These are phyloP conservation scores for Heliconius aoede DNA, from an alignment of 2,888 invertebrate species.

Conservation along the genomic window DNA sequence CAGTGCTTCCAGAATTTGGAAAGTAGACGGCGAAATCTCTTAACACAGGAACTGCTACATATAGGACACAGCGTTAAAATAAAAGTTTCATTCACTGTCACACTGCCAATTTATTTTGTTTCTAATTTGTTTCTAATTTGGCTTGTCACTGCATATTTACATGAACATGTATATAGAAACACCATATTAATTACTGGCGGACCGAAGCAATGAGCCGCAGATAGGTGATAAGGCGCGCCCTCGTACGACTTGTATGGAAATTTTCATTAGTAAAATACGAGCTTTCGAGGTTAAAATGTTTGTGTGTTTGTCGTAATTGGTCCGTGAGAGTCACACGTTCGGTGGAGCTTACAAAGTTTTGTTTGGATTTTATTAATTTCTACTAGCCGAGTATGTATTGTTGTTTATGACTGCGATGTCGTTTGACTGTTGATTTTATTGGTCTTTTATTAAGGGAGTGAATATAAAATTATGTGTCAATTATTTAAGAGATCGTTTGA, in stretches of 20 bases:
- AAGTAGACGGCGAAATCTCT: too few species aligned
- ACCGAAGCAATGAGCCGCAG: conserved; percentile 71
- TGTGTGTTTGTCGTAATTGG: conserved; percentile 81
- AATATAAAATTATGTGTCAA: conserved; percentile 23
- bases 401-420: conserved; percentile 28
- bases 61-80: too few species aligned
- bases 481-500: conserved; percentile 12
- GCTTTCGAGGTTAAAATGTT: conserved; percentile 74
- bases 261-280: conserved; percentile 77
- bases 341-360: conserved; percentile 67
- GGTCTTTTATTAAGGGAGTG: conserved; percentile 18
- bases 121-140: conserved; percentile 44
- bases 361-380: conserved; percentile 69
- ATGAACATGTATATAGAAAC: conserved; percentile 51
- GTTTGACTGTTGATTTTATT: conserved; percentile 30
- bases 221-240: conserved; percentile 80
- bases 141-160: conserved; percentile 33
- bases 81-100: background rate
- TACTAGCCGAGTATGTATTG: conserved; percentile 38
- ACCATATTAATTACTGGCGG: conserved; percentile 68
- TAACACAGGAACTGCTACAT: too few species aligned
- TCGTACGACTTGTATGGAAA: conserved; percentile 60
- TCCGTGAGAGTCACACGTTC: conserved; percentile 66
- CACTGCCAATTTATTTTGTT: too few species aligned
- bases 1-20: too few species aligned